phyloP scores from a whole-genome alignment of 2,113 vertebrate genomes.

The Psammodynastes pulverulentus region DNA sequence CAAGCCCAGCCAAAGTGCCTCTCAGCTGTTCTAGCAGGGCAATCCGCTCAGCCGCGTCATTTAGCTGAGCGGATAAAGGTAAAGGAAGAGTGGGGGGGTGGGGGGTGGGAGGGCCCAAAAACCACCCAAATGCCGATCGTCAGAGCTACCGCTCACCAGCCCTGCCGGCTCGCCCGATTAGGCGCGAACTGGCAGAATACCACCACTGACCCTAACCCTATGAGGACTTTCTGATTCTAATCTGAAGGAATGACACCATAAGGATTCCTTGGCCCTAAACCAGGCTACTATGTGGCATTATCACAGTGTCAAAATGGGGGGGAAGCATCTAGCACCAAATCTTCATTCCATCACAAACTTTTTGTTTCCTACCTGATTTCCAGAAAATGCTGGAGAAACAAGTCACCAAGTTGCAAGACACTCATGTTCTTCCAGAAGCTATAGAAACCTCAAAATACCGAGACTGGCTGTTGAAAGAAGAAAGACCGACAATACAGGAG shows the following conservation, averaged over 20 bases:
- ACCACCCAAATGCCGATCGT: too few species aligned
- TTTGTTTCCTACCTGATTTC: slow-evolving; percentile 2
- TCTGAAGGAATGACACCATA: background rate
- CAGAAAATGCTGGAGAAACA: slow-evolving; percentile 59
- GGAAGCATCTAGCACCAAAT: background rate
- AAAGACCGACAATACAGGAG: slow-evolving; percentile 34
- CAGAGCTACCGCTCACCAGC: too few species aligned
- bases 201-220: too few species aligned
- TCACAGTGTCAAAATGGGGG: background rate
- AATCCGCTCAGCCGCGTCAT: too few species aligned
- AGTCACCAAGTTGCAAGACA: slow-evolving; percentile 47
- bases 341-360: background rate
- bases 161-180: too few species aligned
- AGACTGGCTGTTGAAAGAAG: slow-evolving; percentile 51
- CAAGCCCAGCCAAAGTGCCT: too few species aligned
- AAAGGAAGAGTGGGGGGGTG: too few species aligned
- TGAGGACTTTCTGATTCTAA: background rate
- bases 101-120: too few species aligned
- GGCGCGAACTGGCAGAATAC: too few species aligned
- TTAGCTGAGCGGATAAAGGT: too few species aligned
- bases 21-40: too few species aligned
- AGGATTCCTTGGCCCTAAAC: background rate
- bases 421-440: background rate
- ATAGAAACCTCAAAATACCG: slow-evolving; percentile 39
- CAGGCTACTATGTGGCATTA: background rate